Conservation (phyloP, 2,888 invertebrate genomes). For the Leptodirus hochenwartii region DNA sequence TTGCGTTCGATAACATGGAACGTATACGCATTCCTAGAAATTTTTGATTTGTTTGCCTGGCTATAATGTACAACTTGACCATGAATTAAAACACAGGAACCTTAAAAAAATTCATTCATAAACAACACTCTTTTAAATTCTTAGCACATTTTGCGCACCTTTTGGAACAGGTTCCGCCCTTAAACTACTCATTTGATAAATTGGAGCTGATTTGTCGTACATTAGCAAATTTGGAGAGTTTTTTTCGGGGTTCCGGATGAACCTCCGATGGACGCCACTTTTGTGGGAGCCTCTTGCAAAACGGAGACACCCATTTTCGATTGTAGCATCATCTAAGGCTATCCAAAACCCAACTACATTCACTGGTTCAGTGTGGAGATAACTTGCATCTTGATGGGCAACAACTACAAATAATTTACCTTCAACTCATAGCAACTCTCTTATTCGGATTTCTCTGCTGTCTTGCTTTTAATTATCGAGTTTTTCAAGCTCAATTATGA, state of each 20-base stretch:
- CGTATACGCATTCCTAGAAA: conserved; percentile 86
- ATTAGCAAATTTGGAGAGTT: conserved; percentile 38
- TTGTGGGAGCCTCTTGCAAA: conserved; percentile 85
- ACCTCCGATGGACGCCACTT: conserved; percentile 54
- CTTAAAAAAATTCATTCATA: conserved; percentile 28
- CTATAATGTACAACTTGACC: conserved; percentile 90
- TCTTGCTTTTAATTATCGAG: too few species aligned
- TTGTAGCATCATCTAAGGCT: conserved; percentile 81
- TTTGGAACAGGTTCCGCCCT: conserved; percentile 63
- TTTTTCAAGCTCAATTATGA: too few species aligned
- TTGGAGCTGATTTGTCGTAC: conserved; percentile 48
- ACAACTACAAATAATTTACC: conserved; percentile 40
- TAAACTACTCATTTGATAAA: conserved; percentile 57
- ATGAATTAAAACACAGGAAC: conserved; percentile 75
- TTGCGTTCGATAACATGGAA: conserved; percentile 81
- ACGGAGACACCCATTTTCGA: conserved; percentile 90
- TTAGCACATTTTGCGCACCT: conserved; percentile 35
- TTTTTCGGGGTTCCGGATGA: conserved; percentile 50
- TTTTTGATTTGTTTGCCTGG: conserved; percentile 61
- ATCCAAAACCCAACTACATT: conserved; percentile 86
- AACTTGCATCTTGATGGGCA: conserved; percentile 77
- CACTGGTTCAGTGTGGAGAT: conserved; percentile 67
- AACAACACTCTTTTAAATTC: conserved; percentile 3
- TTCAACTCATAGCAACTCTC: too few species aligned
- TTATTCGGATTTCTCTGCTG: too few species aligned